These are phyloP conservation scores for Phymorhynchus buccinoides DNA, from an alignment of 1,140 invertebrate species.

Conservation along the genomic window DNA sequence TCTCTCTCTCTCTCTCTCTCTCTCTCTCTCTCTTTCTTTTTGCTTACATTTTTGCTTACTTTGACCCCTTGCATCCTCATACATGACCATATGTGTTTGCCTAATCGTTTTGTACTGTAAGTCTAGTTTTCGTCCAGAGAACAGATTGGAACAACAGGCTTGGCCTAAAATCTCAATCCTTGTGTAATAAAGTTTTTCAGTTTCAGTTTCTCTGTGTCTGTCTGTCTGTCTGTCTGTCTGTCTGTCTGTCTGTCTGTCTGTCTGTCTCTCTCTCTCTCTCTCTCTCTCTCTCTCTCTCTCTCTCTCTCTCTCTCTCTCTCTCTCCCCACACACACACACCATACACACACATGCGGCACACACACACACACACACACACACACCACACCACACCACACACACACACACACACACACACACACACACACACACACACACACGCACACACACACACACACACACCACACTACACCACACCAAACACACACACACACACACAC, in stretches of 20 bases:
- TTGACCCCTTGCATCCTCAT: not conserved
- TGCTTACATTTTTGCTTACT: not conserved
- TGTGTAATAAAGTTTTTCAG: no score
- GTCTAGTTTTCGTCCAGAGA: not conserved
- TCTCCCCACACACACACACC: no score
- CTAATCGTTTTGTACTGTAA: not conserved
- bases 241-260: no score
- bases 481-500: not conserved
- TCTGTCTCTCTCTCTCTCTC: no score
- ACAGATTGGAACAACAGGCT: no score
- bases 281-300: not conserved
- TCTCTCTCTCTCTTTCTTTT: not conserved
- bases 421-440: not conserved
- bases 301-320: not conserved
- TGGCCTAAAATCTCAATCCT: no score
- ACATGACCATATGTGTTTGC: no score
- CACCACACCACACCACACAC: no score
- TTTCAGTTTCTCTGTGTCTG: not conserved
- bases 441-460: conserved; percentile 6
- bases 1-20: not conserved
- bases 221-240: not conserved
- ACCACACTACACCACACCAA: no score
- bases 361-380: no score
- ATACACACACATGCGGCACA: no score
- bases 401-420: not conserved